Evolutionary conservation across 1,140 invertebrate genomes (phyloP).

Genomic region (Drosophila micromelanica): DNA sequence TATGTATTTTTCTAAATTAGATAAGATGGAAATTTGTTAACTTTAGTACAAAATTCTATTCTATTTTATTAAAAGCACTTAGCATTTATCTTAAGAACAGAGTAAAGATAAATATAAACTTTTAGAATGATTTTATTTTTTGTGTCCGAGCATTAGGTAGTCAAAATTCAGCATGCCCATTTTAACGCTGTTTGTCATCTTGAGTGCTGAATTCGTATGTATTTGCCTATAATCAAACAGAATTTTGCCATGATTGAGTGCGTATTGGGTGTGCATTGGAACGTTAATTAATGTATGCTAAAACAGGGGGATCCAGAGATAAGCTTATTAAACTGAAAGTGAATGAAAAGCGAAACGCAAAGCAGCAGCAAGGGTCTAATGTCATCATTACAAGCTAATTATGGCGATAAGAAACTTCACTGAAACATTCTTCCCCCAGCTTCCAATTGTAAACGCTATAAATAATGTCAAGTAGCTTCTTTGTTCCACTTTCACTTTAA

Average conservation of each 20-base stretch:
- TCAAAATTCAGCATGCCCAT: not conserved
- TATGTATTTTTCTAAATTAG: no score
- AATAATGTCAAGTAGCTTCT: conserved; percentile 33
- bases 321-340: conserved; percentile 15
- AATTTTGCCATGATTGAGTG: conserved; percentile 34
- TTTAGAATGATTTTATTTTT: no score
- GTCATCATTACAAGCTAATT: conserved; percentile 13
- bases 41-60: no score
- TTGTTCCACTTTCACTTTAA: conserved; percentile 24
- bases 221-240: conserved; percentile 42
- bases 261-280: conserved; percentile 40
- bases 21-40: no score
- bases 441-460: not conserved
- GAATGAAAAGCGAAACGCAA: conserved; percentile 1
- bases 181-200: not conserved
- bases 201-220: conserved; percentile 33
- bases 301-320: not conserved
- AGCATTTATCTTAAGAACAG: no score
- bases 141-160: not conserved
- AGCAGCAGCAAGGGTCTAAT: not conserved
- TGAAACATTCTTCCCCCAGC: not conserved
- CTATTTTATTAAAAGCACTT: no score
- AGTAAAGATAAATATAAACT: no score
- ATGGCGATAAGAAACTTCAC: not conserved
- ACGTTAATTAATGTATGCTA: conserved; percentile 62